phyloP scores from a whole-genome alignment of 2,888 invertebrate genomes.

The Exephanes ischioxanthus region DNA sequence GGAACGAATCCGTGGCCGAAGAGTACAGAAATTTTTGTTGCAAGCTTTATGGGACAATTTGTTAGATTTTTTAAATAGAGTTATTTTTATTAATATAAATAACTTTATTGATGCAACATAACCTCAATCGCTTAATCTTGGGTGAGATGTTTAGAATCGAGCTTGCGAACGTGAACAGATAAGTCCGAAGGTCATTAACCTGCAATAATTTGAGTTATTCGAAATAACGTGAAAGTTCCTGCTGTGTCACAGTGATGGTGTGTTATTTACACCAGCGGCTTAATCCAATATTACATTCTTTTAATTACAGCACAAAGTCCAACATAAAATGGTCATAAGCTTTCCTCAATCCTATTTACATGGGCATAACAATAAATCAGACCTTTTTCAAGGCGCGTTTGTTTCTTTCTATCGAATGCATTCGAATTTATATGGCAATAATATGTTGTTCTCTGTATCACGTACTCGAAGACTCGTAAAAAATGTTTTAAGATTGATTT shows the following conservation, averaged over 20 bases:
- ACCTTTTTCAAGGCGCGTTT: not conserved
- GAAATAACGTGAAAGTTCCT: not conserved
- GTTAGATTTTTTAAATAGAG: no score
- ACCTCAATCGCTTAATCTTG: not conserved
- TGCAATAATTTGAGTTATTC: not conserved
- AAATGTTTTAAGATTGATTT: not conserved
- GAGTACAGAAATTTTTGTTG: not conserved
- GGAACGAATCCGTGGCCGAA: not conserved
- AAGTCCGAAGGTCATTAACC: slow-evolving; percentile 26
- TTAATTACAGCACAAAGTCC: not conserved
- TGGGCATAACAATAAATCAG: not conserved
- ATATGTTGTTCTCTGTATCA: not conserved
- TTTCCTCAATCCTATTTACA: not conserved
- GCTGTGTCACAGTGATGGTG: not conserved
- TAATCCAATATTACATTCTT: not conserved
- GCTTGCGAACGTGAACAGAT: not conserved
- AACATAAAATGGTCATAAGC: not conserved
- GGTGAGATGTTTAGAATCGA: not conserved
- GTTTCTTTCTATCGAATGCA: not conserved
- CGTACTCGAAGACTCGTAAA: not conserved
- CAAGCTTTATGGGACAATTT: no score
- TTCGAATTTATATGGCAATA: not conserved
- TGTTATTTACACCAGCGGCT: not conserved
- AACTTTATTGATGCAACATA: not conserved
- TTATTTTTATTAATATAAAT: not conserved